Evolutionary conservation across 2,888 invertebrate species (phyloP), one percentile per base, ranked within the genome.

Genomic region (Agonum fuliginosum): DNA sequence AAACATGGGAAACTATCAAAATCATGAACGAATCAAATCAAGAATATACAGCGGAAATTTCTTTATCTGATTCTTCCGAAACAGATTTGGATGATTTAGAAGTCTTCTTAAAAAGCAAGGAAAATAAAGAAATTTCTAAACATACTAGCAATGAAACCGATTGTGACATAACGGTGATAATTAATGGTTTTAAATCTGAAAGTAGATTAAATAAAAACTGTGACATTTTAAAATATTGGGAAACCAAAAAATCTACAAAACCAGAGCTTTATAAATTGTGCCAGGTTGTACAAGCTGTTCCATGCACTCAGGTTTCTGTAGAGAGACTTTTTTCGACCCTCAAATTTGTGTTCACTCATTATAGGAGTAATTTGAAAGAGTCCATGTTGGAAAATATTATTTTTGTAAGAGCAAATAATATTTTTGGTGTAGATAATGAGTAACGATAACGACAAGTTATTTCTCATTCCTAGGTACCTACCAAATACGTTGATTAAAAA

Each of bases 261-360:
- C n/a, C 46, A 12, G 12, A 46, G 14, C 12, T 46, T 4, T 46
- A 46, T 14, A 46, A 8, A 46, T 46, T 46, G 2, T 48, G 1
- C 10, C 51, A 48, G 14, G 20, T 48, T 8, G 51, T 14, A 48
- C 20, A 14, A 14, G 8, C 17, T 19, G 51, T 48, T 48, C 51
- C 51, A 19, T 48, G 6, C 10, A 48, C 51, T 48, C 51, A 48
- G 10, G 51, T 48, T 14, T 48, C 51, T 48, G 51, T 48, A 14
- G 51, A 48, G 20, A 48, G 6, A 14, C 10, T 48, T 3, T 48
- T 48, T 48, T 48, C 51, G 3, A 19, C 51, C 6, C 14, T 48
- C 5, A 34, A 34, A 17, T 48, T 48, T 48, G 51, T 48, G 3
- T 48, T 48, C 10, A 48, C 6, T 6, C 8, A 48, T 48, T 48